Evolutionary conservation across 2,113 vertebrate species (phyloP).

Genomic region (Okapia johnstoni): DNA sequence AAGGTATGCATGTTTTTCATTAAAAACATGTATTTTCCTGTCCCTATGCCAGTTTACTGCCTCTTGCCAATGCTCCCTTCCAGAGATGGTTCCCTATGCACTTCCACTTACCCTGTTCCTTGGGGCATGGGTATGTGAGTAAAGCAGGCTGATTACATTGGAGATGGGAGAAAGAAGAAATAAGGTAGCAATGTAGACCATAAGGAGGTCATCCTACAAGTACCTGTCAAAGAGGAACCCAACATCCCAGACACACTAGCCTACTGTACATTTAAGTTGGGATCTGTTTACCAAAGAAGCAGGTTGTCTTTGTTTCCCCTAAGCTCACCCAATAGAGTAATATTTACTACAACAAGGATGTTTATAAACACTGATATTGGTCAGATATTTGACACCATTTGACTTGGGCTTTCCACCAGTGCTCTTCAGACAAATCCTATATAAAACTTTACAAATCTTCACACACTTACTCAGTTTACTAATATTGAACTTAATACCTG

Average conservation of each 20-base stretch:
- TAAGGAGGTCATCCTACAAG: background rate
- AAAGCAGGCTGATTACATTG: background rate
- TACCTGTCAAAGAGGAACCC: background rate
- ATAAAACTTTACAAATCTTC: background rate
- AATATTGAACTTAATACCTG: background rate
- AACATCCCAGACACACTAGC: rapidly evolving
- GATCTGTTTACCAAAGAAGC: background rate
- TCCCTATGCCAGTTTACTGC: background rate
- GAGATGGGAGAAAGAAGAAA: background rate
- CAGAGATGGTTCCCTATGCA: background rate
- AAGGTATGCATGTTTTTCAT: background rate
- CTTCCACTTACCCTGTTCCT: background rate
- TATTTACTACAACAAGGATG: background rate
- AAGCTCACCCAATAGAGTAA: background rate
- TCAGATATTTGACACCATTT: background rate
- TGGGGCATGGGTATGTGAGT: background rate
- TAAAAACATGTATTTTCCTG: background rate
- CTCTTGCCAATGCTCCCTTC: background rate
- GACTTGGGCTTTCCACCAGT: background rate
- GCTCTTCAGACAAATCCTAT: background rate
- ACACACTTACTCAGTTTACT: background rate
- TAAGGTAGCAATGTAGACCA: background rate
- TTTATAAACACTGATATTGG: background rate
- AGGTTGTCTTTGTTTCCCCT: background rate
- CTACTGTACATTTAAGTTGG: background rate